A percentile compares a stretch with the other conserved stretches of the same genome.
Evolutionary conservation across 2,888 invertebrate genomes (phyloP).

Genomic region (Drosophila mayaguana): DNA sequence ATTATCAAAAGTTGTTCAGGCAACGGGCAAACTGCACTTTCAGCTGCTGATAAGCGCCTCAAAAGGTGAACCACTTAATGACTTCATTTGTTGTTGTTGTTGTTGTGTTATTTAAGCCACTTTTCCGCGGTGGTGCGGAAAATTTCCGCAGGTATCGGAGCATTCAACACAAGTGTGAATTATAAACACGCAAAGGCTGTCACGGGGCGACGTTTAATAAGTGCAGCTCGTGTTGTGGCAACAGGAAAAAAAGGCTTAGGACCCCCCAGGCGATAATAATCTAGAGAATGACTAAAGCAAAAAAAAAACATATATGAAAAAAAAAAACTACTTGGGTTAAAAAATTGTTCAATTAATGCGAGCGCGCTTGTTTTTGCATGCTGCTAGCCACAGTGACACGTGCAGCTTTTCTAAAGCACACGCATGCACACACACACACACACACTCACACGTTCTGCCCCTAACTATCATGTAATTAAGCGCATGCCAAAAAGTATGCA

Average conservation of each 20-base stretch:
- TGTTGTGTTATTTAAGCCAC: slow-evolving; percentile 7
- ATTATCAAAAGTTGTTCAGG: slow-evolving; percentile 46
- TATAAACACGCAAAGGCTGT: slow-evolving; percentile 71
- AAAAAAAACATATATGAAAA: slow-evolving; percentile 32
- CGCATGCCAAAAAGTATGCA: slow-evolving; percentile 77
- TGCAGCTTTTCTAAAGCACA: slow-evolving; percentile 60
- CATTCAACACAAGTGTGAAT: slow-evolving; percentile 73
- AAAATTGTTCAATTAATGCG: slow-evolving; percentile 76
- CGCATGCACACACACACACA: slow-evolving; percentile 34
- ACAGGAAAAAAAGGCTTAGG: slow-evolving; percentile 45
- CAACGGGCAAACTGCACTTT: slow-evolving; percentile 41
- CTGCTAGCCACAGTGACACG: slow-evolving; percentile 16
- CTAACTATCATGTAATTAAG: slow-evolving; percentile 74
- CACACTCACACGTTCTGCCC: not conserved
- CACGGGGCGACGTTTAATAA: slow-evolving; percentile 57
- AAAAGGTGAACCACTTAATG: slow-evolving; percentile 52
- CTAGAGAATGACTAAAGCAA: slow-evolving; percentile 57
- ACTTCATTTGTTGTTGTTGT: slow-evolving; percentile 49
- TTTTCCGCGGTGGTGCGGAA: slow-evolving; percentile 26
- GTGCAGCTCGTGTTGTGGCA: slow-evolving; percentile 45
- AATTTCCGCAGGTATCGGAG: slow-evolving; percentile 44
- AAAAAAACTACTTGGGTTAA: slow-evolving; percentile 33
- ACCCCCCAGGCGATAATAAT: slow-evolving; percentile 65
- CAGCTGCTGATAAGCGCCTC: slow-evolving; percentile 54
- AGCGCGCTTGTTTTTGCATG: slow-evolving; percentile 49